Percentiles rank a stretch among this genome's conserved stretches.
Evolutionary conservation across 2,797 vertebrate species (phyloP).

Genomic region (Phaenicophaeus curvirostris): DNA sequence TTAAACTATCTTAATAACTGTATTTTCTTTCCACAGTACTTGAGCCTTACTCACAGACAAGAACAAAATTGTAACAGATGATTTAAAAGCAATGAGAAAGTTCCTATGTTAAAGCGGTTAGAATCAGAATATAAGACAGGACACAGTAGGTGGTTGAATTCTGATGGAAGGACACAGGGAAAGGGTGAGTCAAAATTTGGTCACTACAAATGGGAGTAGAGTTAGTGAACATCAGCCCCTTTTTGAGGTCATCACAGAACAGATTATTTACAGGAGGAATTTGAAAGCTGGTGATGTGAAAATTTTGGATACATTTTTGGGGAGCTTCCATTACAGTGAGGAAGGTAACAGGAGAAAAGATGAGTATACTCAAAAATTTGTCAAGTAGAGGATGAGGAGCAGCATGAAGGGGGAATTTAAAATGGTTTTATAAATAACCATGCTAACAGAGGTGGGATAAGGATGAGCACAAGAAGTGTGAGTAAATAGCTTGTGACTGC

Average conservation of each 20-base stretch:
- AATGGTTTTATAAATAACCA: background rate
- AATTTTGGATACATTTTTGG: background rate
- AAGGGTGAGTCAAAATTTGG: background rate
- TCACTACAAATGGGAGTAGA: background rate
- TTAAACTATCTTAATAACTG: constrained; percentile 25
- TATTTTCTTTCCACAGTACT: constrained; percentile 15
- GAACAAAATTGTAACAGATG: background rate
- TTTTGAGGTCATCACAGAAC: background rate
- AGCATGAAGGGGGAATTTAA: background rate
- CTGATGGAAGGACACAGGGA: background rate
- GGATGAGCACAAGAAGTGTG: background rate
- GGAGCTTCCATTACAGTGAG: background rate
- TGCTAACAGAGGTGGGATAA: background rate
- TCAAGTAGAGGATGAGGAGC: background rate
- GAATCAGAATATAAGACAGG: background rate
- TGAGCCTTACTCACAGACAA: background rate
- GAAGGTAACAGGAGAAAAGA: background rate
- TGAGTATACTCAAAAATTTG: background rate
- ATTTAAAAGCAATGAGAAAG: background rate
- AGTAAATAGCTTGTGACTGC: background rate
- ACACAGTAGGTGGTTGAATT: background rate
- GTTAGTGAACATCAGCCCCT: background rate
- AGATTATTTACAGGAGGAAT: background rate
- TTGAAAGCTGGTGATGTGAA: background rate
- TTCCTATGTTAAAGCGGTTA: background rate